Evolutionary conservation across 2,888 invertebrate species (phyloP).

Genomic region (Gandaritis pyraliata): DNA sequence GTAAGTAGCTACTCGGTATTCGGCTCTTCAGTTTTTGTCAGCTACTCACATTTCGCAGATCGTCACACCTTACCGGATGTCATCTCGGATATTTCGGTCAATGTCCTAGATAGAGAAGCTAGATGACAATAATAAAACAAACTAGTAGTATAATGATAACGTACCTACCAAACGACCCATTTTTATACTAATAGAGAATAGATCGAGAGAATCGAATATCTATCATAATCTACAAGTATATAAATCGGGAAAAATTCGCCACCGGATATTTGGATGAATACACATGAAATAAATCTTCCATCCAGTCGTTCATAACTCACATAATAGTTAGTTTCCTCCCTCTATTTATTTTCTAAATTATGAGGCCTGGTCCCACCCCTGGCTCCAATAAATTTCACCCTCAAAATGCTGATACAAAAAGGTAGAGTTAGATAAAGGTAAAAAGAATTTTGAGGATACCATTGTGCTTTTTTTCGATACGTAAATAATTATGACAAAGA

Average conservation of each 20-base stretch:
- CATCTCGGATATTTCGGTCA: no score
- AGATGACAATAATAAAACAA: no score
- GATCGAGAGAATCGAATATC: neutral
- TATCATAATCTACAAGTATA: slow-evolving; percentile 1
- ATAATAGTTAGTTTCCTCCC: slow-evolving; percentile 41
- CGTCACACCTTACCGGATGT: no score
- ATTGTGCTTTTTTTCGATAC: slow-evolving; percentile 28
- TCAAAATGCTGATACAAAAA: slow-evolving; percentile 37
- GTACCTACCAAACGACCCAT: no score
- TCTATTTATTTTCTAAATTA: slow-evolving; percentile 46
- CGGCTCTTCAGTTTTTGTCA: no score
- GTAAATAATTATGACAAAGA: slow-evolving; percentile 2
- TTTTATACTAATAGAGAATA: no score
- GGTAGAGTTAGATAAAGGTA: slow-evolving; percentile 23
- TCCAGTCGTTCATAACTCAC: slow-evolving; percentile 38
- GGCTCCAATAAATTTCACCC: slow-evolving; percentile 39
- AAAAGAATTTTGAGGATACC: slow-evolving; percentile 14
- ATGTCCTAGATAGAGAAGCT: no score
- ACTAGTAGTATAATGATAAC: no score
- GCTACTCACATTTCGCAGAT: no score
- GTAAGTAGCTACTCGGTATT: no score
- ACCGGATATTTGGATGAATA: slow-evolving; percentile 35
- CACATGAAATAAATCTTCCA: slow-evolving; percentile 38
- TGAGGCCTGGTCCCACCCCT: slow-evolving; percentile 39
- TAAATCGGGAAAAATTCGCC: slow-evolving; percentile 20